Base-by-base conservation (phyloP, 2,113 vertebrate genomes). In the Natator depressus region DNA sequence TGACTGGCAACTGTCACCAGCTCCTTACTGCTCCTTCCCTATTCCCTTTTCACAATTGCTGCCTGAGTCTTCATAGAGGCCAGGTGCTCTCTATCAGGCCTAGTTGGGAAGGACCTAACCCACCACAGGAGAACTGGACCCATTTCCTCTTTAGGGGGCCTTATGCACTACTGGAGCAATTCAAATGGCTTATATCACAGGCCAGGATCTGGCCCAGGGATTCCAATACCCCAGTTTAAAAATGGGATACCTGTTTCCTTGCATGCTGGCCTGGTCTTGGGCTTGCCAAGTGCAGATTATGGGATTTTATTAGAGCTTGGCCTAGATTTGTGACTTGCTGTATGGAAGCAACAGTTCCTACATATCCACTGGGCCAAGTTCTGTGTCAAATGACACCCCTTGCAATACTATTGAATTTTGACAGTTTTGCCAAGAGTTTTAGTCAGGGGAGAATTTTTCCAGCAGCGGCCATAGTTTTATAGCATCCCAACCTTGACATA, bases 331-430 rank as follows among this genome's bases (percentile, higher is more conserved):
- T 80, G 35, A 54, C 6, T 81, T 84, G 20, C 65, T 69, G 5
- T 89, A 93, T 87, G 42, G 54, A 93, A 93, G 35, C 69, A 93
- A 76, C 85, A 79, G 50, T 91, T 93, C 84, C 69, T 85, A 50
- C 17, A 69, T 38, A 87, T 55, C 19, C 54, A 91, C 13, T 82
- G 69, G 51, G 51, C 22, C 51, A 54, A 82, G 11, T 29, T 25
- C 6, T 85, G 22, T 72, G 17, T 92, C 50, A 81, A 79, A 80
- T 90, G 86, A 95, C 2, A 84, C 19, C n/a, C 65, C 35, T 10
- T 22, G 35, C n/a, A 69, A 20, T 69, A 35, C 35, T 6, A 69
- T 38, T 69, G 17, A 38, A 69, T 38, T 9, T n/a, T 69, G 65
- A 69, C 35, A 38, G 65, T 19, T 69, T 69, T 69, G 65, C 62